Conservation (phyloP, 2,797 vertebrate species). For the Pempheris klunzingeri region DNA sequence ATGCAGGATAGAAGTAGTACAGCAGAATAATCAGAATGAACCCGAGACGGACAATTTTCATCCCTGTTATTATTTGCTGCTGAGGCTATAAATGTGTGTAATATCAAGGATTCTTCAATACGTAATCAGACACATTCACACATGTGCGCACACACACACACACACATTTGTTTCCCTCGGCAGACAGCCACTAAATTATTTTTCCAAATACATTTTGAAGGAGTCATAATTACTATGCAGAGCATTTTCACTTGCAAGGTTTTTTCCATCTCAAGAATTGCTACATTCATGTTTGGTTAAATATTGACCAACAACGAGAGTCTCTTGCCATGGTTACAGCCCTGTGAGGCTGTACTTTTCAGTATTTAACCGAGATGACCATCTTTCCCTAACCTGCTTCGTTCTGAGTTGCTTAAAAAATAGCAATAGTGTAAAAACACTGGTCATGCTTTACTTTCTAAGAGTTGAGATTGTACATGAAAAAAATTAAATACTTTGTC, state of each 20-base stretch:
- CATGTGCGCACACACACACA: background rate
- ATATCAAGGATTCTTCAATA: slow-evolving; percentile 10
- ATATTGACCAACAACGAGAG: too few relatives aligned
- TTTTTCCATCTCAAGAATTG: background rate
- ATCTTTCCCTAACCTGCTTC: background rate
- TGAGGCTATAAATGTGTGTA: slow-evolving; percentile 12
- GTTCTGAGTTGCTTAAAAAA: background rate
- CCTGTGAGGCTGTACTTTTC: background rate
- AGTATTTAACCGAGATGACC: background rate
- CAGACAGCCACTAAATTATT: background rate
- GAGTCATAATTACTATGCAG: background rate
- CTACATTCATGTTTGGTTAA: background rate
- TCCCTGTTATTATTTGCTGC: slow-evolving; percentile 44
- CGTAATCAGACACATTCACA: background rate
- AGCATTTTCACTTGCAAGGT: too few relatives aligned
- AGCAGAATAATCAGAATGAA: slow-evolving; percentile 35
- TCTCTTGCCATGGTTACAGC: too few relatives aligned
- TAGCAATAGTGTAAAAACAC: background rate
- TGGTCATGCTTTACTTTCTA: background rate
- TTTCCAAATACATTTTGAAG: background rate
- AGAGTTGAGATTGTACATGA: background rate
- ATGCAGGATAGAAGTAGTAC: background rate
- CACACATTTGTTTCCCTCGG: background rate
- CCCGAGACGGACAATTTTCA: slow-evolving; percentile 10
- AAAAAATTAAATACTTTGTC: background rate